Evolutionary conservation across 1,140 invertebrate genomes (phyloP), one percentile per base, ranked within the genome.

Genomic region (Maniola jurtina): DNA sequence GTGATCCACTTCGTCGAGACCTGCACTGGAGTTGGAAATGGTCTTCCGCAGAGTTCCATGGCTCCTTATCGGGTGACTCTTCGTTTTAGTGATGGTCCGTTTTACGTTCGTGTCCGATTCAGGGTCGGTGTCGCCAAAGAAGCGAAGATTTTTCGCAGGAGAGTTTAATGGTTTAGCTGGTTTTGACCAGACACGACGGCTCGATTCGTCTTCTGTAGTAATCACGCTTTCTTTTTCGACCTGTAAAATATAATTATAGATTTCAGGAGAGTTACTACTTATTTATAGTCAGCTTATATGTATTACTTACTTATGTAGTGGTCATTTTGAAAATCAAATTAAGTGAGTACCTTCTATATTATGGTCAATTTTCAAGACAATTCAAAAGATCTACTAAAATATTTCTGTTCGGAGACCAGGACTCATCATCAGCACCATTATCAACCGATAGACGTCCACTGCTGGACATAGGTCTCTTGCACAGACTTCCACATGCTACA

Each of bases 111-210:
- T 89, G 83, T 93, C 93, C 5, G 95, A 95, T 14, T 96, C 95
- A 57, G 93, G 91, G 79, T 96, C 95, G 1, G 95, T 96, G 81
- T 96, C 95, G 1, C 95, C 95, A 82, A 96, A 96, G 91, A 96
- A 96, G 36, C 95, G 92, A 6, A 96, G 91, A 86, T 93, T 96
- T 76, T 95, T 95, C 59, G 93, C 79, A 64, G 88, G 84, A 75
- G 58, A 60, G 35, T 47, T 45, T 25, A 60, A 33, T 60, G 58
- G 58, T 47, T 90, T 86, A 70, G 73, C 73, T 71, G 81, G 70
- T 77, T 84, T 86, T 14, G 86, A 87, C 76, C 91, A 92, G 9
- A 84, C 60, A 35, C 87, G 84, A 4, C 82, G 77, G 11, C 74
- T 80, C 0, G 86, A 89, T 70, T 93, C 92, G 61, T 91, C 90